Percentiles rank a stretch among this genome's conserved stretches.
Conservation (phyloP, 2,113 vertebrate genomes). For the Rutilus rutilus region DNA sequence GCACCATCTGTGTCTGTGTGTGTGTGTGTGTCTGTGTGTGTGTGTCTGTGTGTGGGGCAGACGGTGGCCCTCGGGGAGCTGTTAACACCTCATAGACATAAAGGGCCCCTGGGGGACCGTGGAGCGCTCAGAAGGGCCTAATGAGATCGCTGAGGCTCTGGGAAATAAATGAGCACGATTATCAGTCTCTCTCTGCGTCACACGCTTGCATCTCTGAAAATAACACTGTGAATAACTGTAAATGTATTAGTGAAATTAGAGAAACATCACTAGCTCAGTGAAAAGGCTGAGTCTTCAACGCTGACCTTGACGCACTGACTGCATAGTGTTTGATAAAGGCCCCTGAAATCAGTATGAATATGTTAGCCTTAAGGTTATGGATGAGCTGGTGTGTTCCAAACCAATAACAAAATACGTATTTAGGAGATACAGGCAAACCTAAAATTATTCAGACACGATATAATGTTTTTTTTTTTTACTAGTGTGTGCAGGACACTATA, state of each 20-base stretch:
- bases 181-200: slow-evolving; percentile 42
- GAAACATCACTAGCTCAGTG: background rate
- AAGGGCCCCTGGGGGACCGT: slow-evolving; percentile 70
- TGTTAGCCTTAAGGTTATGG: too few species aligned
- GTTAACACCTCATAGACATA: slow-evolving; percentile 91
- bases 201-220: background rate
- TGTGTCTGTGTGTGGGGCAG: slow-evolving; percentile 73
- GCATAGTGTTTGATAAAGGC: background rate
- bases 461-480: too few species aligned
- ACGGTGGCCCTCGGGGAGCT: slow-evolving; percentile 79
- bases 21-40: slow-evolving; percentile 67
- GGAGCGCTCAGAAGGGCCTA: slow-evolving; percentile 63
- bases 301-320: background rate
- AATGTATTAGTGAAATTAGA: background rate
- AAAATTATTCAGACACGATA: too few species aligned
- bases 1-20: slow-evolving; percentile 77
- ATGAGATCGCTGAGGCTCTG: slow-evolving; percentile 72
- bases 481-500: too few species aligned
- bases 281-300: background rate
- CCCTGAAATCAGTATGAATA: too few species aligned
- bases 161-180: slow-evolving; percentile 63
- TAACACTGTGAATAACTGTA: background rate
- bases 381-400: too few species aligned
- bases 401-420: too few species aligned
- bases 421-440: too few species aligned